Evolutionary conservation across 2,888 invertebrate genomes (phyloP).

Genomic region (Bembecia ichneumoniformis): DNA sequence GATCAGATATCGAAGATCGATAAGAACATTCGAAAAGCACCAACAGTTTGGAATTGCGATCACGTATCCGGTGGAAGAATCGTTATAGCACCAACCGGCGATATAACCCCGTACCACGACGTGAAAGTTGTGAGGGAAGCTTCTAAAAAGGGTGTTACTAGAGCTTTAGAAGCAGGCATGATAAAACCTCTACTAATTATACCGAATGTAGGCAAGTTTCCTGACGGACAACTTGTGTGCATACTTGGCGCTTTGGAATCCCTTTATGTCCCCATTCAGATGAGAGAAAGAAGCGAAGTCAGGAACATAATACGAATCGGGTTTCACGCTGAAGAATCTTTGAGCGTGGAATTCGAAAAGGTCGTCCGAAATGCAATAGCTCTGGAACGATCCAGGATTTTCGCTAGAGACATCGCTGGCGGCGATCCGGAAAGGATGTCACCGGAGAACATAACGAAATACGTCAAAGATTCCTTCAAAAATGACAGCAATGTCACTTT

Average conservation of each 20-base stretch:
- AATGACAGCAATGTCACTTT: constrained; percentile 74
- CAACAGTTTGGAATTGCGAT: constrained; percentile 74
- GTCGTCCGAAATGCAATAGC: constrained; percentile 74
- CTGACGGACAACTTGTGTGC: constrained; percentile 82
- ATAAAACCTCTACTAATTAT: constrained; percentile 83
- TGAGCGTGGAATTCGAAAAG: constrained; percentile 64
- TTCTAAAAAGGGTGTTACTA: constrained; percentile 80
- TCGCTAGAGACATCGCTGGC: constrained; percentile 73
- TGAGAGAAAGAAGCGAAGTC: constrained; percentile 76
- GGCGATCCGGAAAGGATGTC: constrained; percentile 93
- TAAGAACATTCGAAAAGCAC: constrained; percentile 51
- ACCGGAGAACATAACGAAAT: constrained; percentile 83
- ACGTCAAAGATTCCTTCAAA: constrained; percentile 76
- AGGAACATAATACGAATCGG: constrained; percentile 76
- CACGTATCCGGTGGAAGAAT: constrained; percentile 76
- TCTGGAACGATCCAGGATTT: constrained; percentile 77
- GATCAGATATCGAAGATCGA: constrained; percentile 39
- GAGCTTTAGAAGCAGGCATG: constrained; percentile 89
- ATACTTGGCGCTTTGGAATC: constrained; percentile 90
- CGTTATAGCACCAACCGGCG: constrained; percentile 83
- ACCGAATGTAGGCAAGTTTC: constrained; percentile 76
- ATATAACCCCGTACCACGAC: constrained; percentile 75
- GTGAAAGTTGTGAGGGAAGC: constrained; percentile 73
- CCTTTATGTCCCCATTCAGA: constrained; percentile 86
- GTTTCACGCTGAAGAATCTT: constrained; percentile 72